Conservation (phyloP, 2,888 invertebrate genomes). For the Marronus borbonicus region DNA sequence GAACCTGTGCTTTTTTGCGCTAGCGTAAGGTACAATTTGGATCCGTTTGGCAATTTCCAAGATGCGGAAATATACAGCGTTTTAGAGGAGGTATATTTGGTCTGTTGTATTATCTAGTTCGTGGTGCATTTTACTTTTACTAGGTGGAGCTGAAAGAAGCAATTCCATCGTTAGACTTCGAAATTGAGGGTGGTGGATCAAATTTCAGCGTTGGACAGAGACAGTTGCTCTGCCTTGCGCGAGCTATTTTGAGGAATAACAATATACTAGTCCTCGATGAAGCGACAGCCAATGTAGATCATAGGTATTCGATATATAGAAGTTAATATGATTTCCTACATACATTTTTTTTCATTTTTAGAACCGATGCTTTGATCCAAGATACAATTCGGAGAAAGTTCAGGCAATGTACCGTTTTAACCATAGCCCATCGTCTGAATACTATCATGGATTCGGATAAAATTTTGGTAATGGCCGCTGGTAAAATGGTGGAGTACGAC, state of each 20-base stretch:
- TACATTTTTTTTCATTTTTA: constrained; percentile 46
- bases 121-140: constrained; percentile 60
- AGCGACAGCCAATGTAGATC: constrained; percentile 91
- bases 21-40: constrained; percentile 75
- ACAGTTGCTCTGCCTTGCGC: constrained; percentile 55
- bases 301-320: constrained; percentile 46
- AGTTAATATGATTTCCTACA: not conserved
- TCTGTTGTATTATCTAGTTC: not conserved
- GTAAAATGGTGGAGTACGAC: constrained; percentile 72
- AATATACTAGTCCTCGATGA: constrained; percentile 85
- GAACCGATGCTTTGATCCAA: constrained; percentile 83
- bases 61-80: constrained; percentile 79
- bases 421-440: constrained; percentile 86
- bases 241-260: constrained; percentile 80
- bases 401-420: constrained; percentile 83
- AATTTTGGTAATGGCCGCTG: constrained; percentile 76
- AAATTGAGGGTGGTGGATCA: constrained; percentile 79
- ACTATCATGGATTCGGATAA: constrained; percentile 89
- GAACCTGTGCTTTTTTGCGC: constrained; percentile 77
- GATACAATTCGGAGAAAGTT: constrained; percentile 83
- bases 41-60: constrained; percentile 74
- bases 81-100: constrained; percentile 74
- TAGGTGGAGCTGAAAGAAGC: constrained; percentile 82
- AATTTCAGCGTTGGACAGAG: constrained; percentile 77
- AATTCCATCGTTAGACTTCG: constrained; percentile 75